A percentile compares a stretch with the other conserved stretches of the same genome.
phyloP scores from a whole-genome alignment of 1,140 invertebrate genomes.

The Apis mellifera region DNA sequence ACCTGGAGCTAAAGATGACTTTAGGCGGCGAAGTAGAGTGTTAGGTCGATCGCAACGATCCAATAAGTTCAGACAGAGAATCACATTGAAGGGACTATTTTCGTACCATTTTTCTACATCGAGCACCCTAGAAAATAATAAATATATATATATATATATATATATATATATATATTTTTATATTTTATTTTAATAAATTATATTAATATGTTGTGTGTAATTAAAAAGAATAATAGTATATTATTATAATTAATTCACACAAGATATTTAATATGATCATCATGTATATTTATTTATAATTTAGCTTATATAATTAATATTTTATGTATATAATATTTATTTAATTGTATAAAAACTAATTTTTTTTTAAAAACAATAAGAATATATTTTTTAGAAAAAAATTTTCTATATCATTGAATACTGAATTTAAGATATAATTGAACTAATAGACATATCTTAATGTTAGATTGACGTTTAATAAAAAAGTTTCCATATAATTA shows the following conservation, averaged over 20 bases:
- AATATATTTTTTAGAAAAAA: too few relatives aligned
- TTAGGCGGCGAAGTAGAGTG: slow-evolving; percentile 87
- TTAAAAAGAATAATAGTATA: background rate
- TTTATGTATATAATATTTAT: background rate
- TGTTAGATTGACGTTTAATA: too few relatives aligned
- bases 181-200: background rate
- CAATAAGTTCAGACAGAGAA: slow-evolving; percentile 94
- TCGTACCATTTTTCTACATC: slow-evolving; percentile 89
- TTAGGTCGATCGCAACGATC: slow-evolving; percentile 93
- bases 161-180: background rate
- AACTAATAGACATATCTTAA: too few relatives aligned
- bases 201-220: background rate
- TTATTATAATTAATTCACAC: background rate
- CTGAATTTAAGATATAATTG: too few relatives aligned
- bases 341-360: too few relatives aligned
- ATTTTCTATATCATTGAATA: too few relatives aligned
- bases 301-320: background rate
- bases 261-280: background rate
- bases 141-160: background rate
- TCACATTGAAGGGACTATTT: slow-evolving; percentile 86
- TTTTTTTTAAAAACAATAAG: too few relatives aligned
- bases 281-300: background rate
- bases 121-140: slow-evolving; percentile 84
- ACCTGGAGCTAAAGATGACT: slow-evolving; percentile 83
- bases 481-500: too few relatives aligned